Evolutionary conservation across 2,113 vertebrate genomes (phyloP), one percentile per base, ranked within the genome.

Genomic region (Gallinago media): DNA sequence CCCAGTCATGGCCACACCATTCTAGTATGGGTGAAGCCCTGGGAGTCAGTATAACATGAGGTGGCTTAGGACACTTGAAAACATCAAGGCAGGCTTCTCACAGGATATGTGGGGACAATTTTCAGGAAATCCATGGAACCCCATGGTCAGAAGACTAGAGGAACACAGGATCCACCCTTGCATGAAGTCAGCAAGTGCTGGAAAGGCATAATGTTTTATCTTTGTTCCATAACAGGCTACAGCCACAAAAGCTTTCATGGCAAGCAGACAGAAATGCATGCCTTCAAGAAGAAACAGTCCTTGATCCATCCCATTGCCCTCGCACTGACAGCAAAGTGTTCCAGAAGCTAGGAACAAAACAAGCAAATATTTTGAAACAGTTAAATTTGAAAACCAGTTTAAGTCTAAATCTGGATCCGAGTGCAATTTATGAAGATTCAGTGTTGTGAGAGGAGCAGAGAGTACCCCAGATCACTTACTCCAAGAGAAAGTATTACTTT

Each of bases 281-380:
- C 55, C 59, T 78, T 68, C 15, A 22, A 65, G 86, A 84, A 86
- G 79, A 86, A 86, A 66, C 61, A 81, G 36, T 74, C 44, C 61
- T 93, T 68, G 72, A 92, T 84, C 47, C 68, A 91, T 34, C 19
- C 61, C 29, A 19, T 49, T 87, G 76, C 36, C 71, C 65, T 90
- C 32, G 0, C 42, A 47, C 29, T 76, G 40, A 68, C 58, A 72
- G 61, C 47, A 82, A 94, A 77, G 42, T 75, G 49, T 91, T 86
- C 82, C 65, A 68, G 44, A 91, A 93, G n/a, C 9, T 44, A 54
- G 27, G 56, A 95, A 88, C 56, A 78, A 11, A 81, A 54, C 11
- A 56, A 38, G 55, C 58, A 89, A 92, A 71, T 90, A 88, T 88
- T 96, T 87, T 46, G 4, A 78, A 96, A 87, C 26, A 40, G 29